These are phyloP conservation scores for Andrena camellia DNA, from an alignment of 2,888 invertebrate genomes.

Conservation along the genomic window DNA sequence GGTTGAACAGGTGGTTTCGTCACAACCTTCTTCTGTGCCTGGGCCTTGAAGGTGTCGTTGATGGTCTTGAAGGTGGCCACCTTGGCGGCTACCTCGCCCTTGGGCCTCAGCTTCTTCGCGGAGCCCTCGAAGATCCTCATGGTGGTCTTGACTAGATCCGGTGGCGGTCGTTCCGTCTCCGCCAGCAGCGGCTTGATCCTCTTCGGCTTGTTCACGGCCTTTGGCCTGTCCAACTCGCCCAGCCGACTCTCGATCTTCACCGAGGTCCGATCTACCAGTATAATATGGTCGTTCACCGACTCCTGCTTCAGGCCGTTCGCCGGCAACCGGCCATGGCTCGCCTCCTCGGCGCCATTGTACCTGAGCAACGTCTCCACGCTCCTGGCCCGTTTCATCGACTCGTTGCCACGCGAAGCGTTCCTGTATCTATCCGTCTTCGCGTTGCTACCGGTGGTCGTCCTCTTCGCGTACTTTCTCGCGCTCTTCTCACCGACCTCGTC, in stretches of 20 bases:
- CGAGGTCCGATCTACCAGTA: constrained; percentile 83
- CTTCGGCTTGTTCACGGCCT: constrained; percentile 87
- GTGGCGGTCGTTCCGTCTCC: constrained; percentile 93
- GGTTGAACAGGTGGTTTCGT: constrained; percentile 86
- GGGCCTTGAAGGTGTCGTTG: constrained; percentile 87
- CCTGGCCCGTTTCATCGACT: constrained; percentile 92
- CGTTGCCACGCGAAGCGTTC: constrained; percentile 87
- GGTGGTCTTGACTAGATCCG: constrained; percentile 95
- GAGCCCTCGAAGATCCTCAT: constrained; percentile 92
- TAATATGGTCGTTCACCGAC: constrained; percentile 86
- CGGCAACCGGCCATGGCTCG: constrained; percentile 20
- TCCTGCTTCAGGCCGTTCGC: constrained; percentile 77
- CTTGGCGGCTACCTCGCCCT: constrained; percentile 88
- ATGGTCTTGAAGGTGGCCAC: constrained; percentile 89
- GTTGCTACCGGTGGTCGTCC: constrained; percentile 56
- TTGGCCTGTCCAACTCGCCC: constrained; percentile 83
- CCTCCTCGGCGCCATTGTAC: constrained; percentile 85
- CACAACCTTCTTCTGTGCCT: constrained; percentile 84
- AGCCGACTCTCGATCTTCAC: constrained; percentile 82
- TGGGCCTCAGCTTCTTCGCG: constrained; percentile 84
- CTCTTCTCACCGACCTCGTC: constrained; percentile 77
- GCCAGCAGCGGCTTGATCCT: constrained; percentile 89
- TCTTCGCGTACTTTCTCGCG: constrained; percentile 77
- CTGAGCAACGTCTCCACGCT: constrained; percentile 94
- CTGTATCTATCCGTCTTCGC: constrained; percentile 85